Percentiles rank a stretch among this genome's conserved stretches.
Conservation (phyloP, 2,113 vertebrate genomes). For the Cyprinus carpio region DNA sequence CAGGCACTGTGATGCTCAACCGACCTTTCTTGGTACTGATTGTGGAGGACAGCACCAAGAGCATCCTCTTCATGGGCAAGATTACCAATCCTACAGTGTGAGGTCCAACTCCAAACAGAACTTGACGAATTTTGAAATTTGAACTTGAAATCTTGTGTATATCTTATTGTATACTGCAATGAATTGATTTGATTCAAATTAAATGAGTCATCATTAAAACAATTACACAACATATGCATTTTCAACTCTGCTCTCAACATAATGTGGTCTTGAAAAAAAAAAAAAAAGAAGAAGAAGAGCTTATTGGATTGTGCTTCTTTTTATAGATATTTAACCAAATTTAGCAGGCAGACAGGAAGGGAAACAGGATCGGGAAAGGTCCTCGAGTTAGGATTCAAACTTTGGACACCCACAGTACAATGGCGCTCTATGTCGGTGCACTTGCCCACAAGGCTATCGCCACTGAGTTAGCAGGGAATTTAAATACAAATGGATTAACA, state of each 20-base stretch:
- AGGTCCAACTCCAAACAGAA: slow-evolving; percentile 33
- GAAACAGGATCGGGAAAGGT: too few relatives aligned
- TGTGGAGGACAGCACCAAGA: slow-evolving; percentile 77
- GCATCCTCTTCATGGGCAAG: slow-evolving; percentile 84
- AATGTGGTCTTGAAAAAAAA: neutral
- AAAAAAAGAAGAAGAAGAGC: too few relatives aligned
- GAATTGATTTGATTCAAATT: slow-evolving; percentile 17
- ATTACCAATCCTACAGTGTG: slow-evolving; percentile 71
- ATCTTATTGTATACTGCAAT: neutral
- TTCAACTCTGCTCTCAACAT: neutral
- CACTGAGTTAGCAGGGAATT: neutral
- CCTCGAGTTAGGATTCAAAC: too few relatives aligned
- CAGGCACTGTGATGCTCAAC: slow-evolving; percentile 66
- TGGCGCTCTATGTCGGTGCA: too few relatives aligned
- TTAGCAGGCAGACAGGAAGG: neutral
- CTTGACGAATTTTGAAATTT: too few relatives aligned
- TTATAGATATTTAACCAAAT: neutral
- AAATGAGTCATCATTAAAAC: neutral
- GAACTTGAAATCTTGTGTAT: too few relatives aligned
- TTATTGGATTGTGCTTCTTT: too few relatives aligned
- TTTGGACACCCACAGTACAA: too few relatives aligned
- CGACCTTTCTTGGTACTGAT: slow-evolving; percentile 80
- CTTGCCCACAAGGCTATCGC: too few relatives aligned
- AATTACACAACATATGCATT: neutral
- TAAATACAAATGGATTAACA: neutral